These are phyloP conservation scores for Micrasema minimum DNA, from an alignment of 1,140 invertebrate genomes.

Conservation along the genomic window DNA sequence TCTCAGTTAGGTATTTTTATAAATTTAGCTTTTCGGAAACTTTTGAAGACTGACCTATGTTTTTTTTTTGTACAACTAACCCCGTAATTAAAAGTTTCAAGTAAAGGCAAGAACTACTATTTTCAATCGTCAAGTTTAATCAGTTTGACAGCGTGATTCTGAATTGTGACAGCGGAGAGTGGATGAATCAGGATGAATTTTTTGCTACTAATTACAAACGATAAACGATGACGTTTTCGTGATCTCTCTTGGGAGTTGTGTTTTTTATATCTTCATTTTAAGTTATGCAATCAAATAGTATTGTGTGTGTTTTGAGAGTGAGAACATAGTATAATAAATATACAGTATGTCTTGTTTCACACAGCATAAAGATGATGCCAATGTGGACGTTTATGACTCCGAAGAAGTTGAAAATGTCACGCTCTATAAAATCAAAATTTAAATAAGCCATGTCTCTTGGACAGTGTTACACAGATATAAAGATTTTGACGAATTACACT, in stretches of 20 bases:
- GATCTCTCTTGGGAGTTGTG: background rate
- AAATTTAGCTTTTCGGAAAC: no score
- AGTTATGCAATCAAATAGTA: slow-evolving; percentile 39
- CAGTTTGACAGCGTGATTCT: background rate
- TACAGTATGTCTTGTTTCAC: slow-evolving; percentile 49
- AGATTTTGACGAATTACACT: slow-evolving; percentile 89
- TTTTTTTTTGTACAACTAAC: background rate
- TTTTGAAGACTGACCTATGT: no score
- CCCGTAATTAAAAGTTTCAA: background rate
- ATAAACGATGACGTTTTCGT: slow-evolving; percentile 33
- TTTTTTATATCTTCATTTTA: slow-evolving; percentile 4
- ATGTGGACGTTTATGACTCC: slow-evolving; percentile 60
- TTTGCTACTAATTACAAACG: background rate
- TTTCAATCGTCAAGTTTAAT: background rate
- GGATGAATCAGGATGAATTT: background rate
- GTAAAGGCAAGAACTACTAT: background rate
- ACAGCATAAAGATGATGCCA: slow-evolving; percentile 59
- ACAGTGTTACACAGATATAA: slow-evolving; percentile 85
- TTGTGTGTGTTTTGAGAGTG: slow-evolving; percentile 19
- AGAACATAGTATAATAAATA: background rate
- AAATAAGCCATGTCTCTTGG: slow-evolving; percentile 75
- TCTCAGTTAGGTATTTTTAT: no score
- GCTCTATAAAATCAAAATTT: slow-evolving; percentile 64
- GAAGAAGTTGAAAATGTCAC: slow-evolving; percentile 63
- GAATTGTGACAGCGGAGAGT: slow-evolving; percentile 4